Evolutionary conservation across 2,888 invertebrate genomes (phyloP).

Genomic region (Amphimallon solstitiale): DNA sequence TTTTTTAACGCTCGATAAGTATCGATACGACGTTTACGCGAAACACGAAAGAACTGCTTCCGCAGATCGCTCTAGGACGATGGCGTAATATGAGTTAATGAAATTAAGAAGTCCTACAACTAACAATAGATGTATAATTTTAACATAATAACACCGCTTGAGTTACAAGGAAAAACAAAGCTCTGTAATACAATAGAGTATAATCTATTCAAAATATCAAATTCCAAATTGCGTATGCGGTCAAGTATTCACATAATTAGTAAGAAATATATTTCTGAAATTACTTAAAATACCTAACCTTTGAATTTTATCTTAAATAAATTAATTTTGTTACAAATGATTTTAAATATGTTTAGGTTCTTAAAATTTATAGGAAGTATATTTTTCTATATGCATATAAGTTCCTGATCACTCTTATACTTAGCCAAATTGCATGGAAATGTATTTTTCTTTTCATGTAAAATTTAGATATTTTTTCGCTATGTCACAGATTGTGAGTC

Average conservation of each 20-base stretch:
- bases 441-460: no score
- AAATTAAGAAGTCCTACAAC: conserved; percentile 48
- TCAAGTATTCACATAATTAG: not conserved
- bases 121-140: conserved; percentile 33
- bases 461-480: no score
- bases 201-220: conserved; percentile 1
- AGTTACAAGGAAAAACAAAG: conserved; percentile 29
- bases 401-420: no score
- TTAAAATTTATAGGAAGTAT: no score
- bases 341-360: no score
- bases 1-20: conserved; percentile 6
- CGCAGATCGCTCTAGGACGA: not conserved
- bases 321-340: no score
- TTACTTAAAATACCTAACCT: no score
- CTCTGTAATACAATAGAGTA: conserved; percentile 21
- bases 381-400: no score
- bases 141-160: conserved; percentile 19
- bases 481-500: no score
- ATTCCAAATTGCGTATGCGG: conserved; percentile 2
- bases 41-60: conserved; percentile 34
- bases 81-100: conserved; percentile 41
- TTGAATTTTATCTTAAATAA: no score
- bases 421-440: no score
- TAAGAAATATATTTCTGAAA: not conserved
- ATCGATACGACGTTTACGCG: conserved; percentile 2